Conservation (phyloP, 2,797 vertebrate genomes). For the Syngnathus acus region DNA sequence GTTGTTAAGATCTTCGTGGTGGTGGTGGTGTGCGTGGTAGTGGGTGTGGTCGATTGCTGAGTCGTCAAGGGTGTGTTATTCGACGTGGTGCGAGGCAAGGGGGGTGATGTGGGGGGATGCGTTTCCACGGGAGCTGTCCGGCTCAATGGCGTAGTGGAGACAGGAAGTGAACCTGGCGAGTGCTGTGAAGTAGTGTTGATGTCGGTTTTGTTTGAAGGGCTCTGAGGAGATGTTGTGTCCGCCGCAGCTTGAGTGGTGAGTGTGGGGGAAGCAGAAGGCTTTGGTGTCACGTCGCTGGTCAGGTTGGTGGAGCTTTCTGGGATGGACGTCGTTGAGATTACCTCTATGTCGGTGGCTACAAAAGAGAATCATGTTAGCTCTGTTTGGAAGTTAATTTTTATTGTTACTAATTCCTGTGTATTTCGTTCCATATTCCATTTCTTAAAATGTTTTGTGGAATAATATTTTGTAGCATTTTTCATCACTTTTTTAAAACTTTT, state of each 20-base stretch:
- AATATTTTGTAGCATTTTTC: too few relatives aligned
- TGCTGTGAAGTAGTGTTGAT: background rate
- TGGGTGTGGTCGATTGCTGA: background rate
- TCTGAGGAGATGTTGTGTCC: background rate
- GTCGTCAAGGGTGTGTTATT: background rate
- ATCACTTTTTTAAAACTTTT: too few relatives aligned
- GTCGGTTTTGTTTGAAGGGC: background rate
- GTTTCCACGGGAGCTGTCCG: background rate
- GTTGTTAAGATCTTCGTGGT: conserved; percentile 3
- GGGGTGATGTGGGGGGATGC: background rate
- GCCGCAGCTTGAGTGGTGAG: background rate
- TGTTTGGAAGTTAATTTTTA: background rate
- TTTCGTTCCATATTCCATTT: too few relatives aligned
- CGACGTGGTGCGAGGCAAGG: background rate
- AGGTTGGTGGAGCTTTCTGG: background rate
- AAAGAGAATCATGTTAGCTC: background rate
- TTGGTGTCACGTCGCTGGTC: background rate
- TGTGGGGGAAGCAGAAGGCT: conserved; percentile 4
- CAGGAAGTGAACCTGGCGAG: background rate
- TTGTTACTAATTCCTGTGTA: too few relatives aligned
- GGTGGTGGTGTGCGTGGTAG: background rate
- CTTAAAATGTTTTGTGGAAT: too few relatives aligned
- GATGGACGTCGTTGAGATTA: background rate
- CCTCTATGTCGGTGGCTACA: conserved; percentile 6
- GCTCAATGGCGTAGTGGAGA: conserved; percentile 2